A percentile compares a stretch with the other conserved stretches of the same genome.
Evolutionary conservation across 2,888 invertebrate genomes (phyloP).

Genomic region (Drosophila sordidapex): DNA sequence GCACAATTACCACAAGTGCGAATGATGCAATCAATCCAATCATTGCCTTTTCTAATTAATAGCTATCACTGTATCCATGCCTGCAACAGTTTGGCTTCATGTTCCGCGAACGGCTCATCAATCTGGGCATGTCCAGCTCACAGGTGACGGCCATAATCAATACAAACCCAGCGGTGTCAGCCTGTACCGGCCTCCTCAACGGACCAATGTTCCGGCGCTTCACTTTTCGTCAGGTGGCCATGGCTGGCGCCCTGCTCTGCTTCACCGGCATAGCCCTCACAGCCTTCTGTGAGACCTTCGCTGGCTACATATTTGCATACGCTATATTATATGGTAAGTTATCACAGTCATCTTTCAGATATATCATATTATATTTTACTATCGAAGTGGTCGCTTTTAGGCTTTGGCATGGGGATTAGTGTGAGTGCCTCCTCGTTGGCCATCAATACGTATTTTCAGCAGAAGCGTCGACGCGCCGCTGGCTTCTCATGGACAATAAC

Average conservation of each 20-base stretch:
- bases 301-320: conserved; percentile 88
- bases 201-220: conserved; percentile 90
- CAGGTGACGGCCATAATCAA: conserved; percentile 90
- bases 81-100: conserved; percentile 90
- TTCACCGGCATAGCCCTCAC: conserved; percentile 87
- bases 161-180: conserved; percentile 89
- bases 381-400: conserved; percentile 40
- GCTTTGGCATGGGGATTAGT: conserved; percentile 88
- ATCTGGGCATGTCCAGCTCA: conserved; percentile 88
- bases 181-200: conserved; percentile 89
- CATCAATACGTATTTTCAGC: conserved; percentile 90
- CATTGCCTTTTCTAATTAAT: conserved; percentile 29
- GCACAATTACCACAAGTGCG: neutral
- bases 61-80: conserved; percentile 89
- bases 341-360: neutral
- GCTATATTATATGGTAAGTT: conserved; percentile 89
- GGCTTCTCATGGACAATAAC: conserved; percentile 91
- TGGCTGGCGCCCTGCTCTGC: conserved; percentile 87
- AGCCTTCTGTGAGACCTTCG: conserved; percentile 88
- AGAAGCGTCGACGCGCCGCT: conserved; percentile 89
- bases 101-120: conserved; percentile 88
- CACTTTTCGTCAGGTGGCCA: conserved; percentile 89
- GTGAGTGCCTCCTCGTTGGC: conserved; percentile 90
- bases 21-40: neutral
- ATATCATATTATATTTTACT: neutral